Evolutionary conservation across 2,888 invertebrate species (phyloP).

Genomic region (Melanostoma mellinum): DNA sequence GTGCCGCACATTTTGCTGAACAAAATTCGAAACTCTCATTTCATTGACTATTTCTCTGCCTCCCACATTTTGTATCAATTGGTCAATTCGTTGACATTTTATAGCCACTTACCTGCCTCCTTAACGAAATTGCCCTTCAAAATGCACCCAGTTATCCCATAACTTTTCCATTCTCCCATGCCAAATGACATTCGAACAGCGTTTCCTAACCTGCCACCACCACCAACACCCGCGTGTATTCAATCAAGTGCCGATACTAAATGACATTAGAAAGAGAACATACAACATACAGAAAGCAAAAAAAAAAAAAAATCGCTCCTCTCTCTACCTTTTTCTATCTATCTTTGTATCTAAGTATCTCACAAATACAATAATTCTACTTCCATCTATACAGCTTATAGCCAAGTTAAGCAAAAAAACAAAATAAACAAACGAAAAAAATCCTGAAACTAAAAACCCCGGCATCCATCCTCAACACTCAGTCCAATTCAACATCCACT

Average conservation of each 20-base stretch:
- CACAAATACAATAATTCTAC: slow-evolving; percentile 64
- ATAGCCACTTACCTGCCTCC: slow-evolving; percentile 61
- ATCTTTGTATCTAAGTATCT: slow-evolving; percentile 65
- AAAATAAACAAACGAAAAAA: slow-evolving; percentile 18
- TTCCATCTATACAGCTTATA: slow-evolving; percentile 50
- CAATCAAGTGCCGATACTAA: slow-evolving; percentile 68
- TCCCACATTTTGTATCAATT: slow-evolving; percentile 57
- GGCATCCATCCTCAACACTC: slow-evolving; percentile 50
- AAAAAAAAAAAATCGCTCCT: slow-evolving; percentile 5
- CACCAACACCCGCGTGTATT: slow-evolving; percentile 52
- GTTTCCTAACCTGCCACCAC: background rate
- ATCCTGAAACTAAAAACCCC: slow-evolving; percentile 53
- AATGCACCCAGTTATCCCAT: slow-evolving; percentile 62
- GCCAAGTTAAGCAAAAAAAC: slow-evolving; percentile 26
- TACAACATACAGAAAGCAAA: slow-evolving; percentile 10
- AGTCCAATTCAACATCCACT: slow-evolving; percentile 51
- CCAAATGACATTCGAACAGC: slow-evolving; percentile 39
- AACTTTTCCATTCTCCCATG: slow-evolving; percentile 52
- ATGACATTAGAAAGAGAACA: slow-evolving; percentile 53
- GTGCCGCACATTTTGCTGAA: too few relatives aligned
- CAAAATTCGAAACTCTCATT: background rate
- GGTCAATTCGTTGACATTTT: slow-evolving; percentile 67
- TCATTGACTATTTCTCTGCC: slow-evolving; percentile 12
- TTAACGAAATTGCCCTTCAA: slow-evolving; percentile 69
- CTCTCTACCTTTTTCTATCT: background rate